Conservation (phyloP, 1,140 invertebrate genomes). For the Drosophila repleta region DNA sequence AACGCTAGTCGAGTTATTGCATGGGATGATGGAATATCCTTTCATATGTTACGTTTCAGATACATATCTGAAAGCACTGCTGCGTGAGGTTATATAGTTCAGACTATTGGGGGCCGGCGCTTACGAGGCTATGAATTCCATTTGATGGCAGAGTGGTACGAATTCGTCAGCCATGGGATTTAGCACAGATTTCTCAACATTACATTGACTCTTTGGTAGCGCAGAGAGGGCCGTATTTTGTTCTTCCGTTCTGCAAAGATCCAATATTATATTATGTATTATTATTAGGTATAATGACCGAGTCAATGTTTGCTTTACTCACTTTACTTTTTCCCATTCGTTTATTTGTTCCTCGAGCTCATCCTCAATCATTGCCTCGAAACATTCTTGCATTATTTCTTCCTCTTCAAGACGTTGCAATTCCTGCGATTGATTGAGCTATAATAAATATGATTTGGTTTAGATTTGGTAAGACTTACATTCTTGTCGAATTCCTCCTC, state of each 20-base stretch:
- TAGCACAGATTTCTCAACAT: conserved; percentile 86
- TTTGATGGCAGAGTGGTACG: conserved; percentile 85
- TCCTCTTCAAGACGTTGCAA: conserved; percentile 94
- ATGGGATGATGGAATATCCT: conserved; percentile 43
- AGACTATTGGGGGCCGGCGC: conserved; percentile 38
- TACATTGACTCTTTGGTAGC: conserved; percentile 78
- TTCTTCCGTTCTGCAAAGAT: conserved; percentile 64
- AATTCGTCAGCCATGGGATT: conserved; percentile 93
- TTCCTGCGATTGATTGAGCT: conserved; percentile 86
- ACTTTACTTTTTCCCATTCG: conserved; percentile 83
- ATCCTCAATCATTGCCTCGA: conserved; percentile 92
- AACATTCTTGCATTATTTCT: conserved; percentile 93
- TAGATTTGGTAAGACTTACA: conserved; percentile 84
- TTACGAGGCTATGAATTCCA: conserved; percentile 74
- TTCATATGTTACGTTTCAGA: conserved; percentile 40
- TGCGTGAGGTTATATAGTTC: conserved; percentile 56
- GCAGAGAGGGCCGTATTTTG: conserved; percentile 73
- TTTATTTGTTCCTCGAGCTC: conserved; percentile 85
- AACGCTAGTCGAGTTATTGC: conserved; percentile 39
- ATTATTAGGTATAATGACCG: background rate
- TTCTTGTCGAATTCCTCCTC: conserved; percentile 95
- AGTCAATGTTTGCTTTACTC: conserved; percentile 14
- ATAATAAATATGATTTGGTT: background rate
- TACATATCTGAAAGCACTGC: conserved; percentile 22
- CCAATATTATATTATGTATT: conserved; percentile 1